Base-by-base conservation (phyloP, 2,888 invertebrate species). In the Pomacea canaliculata region DNA sequence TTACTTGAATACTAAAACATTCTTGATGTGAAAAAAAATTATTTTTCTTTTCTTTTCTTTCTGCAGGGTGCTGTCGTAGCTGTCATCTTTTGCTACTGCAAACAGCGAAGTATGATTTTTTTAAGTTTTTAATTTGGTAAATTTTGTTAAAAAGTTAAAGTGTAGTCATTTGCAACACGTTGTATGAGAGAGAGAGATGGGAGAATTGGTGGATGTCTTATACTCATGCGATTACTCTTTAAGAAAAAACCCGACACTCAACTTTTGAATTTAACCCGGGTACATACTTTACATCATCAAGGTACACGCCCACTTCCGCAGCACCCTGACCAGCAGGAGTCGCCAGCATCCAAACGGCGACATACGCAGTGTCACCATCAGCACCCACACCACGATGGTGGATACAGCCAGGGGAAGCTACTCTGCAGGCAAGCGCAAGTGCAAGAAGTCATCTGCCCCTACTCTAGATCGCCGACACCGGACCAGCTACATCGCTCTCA, bases 61-160 rank as follows among this genome's bases (percentile, higher is more conserved):
- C n/a, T n/a, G n/a, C n/a, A 87, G 86, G 87, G 87, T 49, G 86
- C 84, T 16, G 81, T 82, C 9, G 84, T 87, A 12, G 82, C 87
- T 7, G 78, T 86, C 23, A 83, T 86, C 51, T 86, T 86, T 78
- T 87, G 87, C 75, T 85, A 85, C 77, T 80, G 85, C 46, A 87
- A 87, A 86, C 73, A 85, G 85, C 60, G 87, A 87, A 83, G 87
- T 86, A 81, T 10, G 73, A 12, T 63, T 56, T 56, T 13, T 56
- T 56, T 7, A 13, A 56, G 16, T 56, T 0, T 13, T 56, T 2
- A 2, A 56, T 56, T 56, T 56, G 10, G 16, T 56, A 56, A 37
- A 37, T 37, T 37, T 37, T 37, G 37, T 4, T 62, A 0, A 62
- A 19, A n/a, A 19, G 37, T 5, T 1, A 37, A 37, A 37, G 23